Percentiles rank a stretch among this genome's conserved stretches.
These are phyloP conservation scores for Lasiurus cinereus DNA, from an alignment of 2,113 vertebrate genomes.

Conservation along the genomic window DNA sequence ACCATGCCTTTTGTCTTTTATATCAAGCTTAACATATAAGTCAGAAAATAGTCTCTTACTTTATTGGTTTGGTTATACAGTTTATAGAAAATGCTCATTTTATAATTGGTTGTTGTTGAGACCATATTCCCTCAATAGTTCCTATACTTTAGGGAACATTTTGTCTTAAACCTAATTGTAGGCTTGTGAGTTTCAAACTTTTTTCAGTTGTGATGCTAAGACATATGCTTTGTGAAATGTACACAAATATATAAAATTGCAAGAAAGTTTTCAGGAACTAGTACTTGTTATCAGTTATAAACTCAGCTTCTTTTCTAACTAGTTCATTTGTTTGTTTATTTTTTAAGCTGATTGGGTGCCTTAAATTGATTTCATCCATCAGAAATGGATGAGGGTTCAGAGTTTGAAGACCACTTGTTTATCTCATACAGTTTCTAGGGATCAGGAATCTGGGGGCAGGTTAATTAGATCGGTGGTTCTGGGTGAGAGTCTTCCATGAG, in stretches of 20 bases:
- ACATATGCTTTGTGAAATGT: neutral
- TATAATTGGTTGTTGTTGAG: slow-evolving; percentile 17
- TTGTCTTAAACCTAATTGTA: slow-evolving; percentile 30
- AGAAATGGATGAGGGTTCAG: neutral
- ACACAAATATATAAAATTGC: neutral
- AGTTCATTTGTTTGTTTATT: neutral
- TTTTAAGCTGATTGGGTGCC: neutral
- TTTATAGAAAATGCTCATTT: slow-evolving; percentile 49
- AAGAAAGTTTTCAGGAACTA: slow-evolving; percentile 6
- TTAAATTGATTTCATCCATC: slow-evolving; percentile 24
- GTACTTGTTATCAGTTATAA: neutral
- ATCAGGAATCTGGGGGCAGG: neutral
- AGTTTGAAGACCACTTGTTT: slow-evolving; percentile 14
- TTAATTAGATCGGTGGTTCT: neutral
- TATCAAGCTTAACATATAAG: neutral
- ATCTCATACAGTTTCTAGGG: neutral
- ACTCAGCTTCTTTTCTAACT: neutral
- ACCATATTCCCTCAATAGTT: neutral
- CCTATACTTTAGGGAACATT: neutral
- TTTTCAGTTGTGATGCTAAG: neutral
- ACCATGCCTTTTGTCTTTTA: neutral
- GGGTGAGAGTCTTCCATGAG: neutral
- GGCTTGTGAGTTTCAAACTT: neutral
- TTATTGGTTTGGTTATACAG: slow-evolving; percentile 42
- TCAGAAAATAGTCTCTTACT: neutral